phyloP scores from a whole-genome alignment of 2,113 vertebrate genomes.

The Tor tambroides region DNA sequence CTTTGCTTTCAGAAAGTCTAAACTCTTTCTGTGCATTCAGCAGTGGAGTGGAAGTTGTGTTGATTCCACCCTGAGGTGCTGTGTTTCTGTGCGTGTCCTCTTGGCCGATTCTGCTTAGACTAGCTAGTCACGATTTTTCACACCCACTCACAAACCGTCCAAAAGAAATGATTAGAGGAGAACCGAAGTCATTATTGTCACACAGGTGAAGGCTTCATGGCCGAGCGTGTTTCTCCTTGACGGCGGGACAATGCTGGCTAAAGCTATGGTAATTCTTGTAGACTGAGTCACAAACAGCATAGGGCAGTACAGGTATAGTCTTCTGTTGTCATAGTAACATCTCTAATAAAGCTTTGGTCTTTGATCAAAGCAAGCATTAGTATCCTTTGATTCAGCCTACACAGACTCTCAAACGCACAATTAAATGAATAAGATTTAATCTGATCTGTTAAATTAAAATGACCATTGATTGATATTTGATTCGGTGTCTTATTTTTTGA shows the following conservation, averaged over 20 bases:
- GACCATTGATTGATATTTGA: not conserved
- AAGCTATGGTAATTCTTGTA: not conserved
- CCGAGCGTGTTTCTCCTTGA: not conserved
- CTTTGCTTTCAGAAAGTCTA: not conserved
- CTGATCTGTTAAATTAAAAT: slow-evolving; percentile 19
- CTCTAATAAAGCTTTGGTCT: slow-evolving; percentile 21
- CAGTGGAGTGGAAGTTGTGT: not conserved
- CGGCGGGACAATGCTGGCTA: not conserved
- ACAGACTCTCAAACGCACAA: not conserved
- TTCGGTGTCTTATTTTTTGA: not conserved
- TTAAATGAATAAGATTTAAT: not conserved
- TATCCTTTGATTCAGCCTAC: not conserved
- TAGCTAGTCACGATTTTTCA: slow-evolving; percentile 26
- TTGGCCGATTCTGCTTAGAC: not conserved
- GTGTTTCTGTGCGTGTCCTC: not conserved
- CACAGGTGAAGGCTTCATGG: slow-evolving; percentile 18
- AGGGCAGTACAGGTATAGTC: slow-evolving; percentile 25
- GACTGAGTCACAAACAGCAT: slow-evolving; percentile 23
- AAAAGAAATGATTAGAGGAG: slow-evolving; percentile 13
- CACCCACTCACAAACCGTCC: not conserved
- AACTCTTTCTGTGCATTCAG: not conserved
- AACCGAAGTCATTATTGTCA: slow-evolving; percentile 12
- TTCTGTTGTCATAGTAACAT: slow-evolving; percentile 52
- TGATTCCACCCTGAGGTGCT: not conserved
- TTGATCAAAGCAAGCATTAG: slow-evolving; percentile 19